Percentiles rank a stretch among this genome's conserved stretches.
Evolutionary conservation across 2,888 invertebrate species (phyloP).

Genomic region (Nebria brevicollis): DNA sequence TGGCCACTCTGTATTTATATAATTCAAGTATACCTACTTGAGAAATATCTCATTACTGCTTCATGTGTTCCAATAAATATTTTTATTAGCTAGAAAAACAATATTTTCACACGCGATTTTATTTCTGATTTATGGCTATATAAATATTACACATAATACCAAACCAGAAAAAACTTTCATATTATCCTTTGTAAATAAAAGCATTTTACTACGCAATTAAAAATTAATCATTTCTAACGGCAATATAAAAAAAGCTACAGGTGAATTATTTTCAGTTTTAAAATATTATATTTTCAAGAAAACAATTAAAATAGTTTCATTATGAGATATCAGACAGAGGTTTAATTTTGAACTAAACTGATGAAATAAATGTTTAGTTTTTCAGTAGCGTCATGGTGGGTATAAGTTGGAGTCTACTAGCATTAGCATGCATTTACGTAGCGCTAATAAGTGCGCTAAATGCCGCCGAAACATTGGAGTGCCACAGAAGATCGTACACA

Average conservation of each 20-base stretch:
- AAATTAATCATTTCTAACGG: no score
- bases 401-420: conserved; percentile 2
- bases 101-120: neutral
- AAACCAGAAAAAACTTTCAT: neutral
- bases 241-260: no score
- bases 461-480: conserved; percentile 68
- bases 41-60: neutral
- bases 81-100: neutral
- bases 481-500: conserved; percentile 73
- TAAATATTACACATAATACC: neutral
- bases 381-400: conserved; percentile 2
- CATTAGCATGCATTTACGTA: conserved; percentile 4
- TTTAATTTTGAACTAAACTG: no score
- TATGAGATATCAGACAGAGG: no score
- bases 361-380: neutral
- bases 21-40: neutral
- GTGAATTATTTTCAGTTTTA: no score
- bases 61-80: neutral
- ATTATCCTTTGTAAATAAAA: neutral
- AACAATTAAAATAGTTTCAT: no score
- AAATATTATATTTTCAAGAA: no score
- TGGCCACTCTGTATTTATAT: neutral
- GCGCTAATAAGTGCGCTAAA: conserved; percentile 54
- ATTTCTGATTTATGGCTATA: neutral
- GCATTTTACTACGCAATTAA: no score